Evolutionary conservation across 2,113 vertebrate genomes (phyloP).

Genomic region (Apistogramma diplotaenia): DNA sequence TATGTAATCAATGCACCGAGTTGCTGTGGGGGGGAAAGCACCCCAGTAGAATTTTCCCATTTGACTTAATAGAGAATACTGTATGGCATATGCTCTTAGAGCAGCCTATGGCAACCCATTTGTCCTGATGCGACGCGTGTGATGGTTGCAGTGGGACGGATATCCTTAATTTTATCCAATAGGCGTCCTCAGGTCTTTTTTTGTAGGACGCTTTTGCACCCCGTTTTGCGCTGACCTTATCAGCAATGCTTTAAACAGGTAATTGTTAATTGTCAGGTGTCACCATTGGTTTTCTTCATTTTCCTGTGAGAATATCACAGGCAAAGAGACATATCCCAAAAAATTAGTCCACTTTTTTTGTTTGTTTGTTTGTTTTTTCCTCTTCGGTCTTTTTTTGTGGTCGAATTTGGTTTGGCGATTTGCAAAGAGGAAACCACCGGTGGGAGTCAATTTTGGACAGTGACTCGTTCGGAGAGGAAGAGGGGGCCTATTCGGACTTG

Average conservation of each 20-base stretch:
- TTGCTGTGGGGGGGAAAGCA: constrained; percentile 6
- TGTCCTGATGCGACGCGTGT: constrained; percentile 58
- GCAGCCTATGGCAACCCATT: constrained; percentile 47
- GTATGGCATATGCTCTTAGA: constrained; percentile 38
- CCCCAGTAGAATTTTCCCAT: constrained; percentile 7
- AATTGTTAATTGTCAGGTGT: neutral
- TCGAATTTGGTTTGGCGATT: constrained; percentile 1
- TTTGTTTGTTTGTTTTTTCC: neutral
- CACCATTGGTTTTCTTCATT: neutral
- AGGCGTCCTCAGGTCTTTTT: constrained; percentile 26
- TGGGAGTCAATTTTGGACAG: constrained; percentile 42
- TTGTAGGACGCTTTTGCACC: constrained; percentile 16
- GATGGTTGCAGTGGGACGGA: constrained; percentile 64
- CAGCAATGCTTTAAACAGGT: constrained; percentile 33
- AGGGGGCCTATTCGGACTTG: constrained; percentile 54
- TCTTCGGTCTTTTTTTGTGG: no score
- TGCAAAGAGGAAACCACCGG: constrained; percentile 22
- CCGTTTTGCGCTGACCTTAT: constrained; percentile 36
- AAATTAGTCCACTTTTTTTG: neutral
- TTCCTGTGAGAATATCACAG: neutral
- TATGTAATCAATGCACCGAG: constrained; percentile 55
- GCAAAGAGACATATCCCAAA: neutral
- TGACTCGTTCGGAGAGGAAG: constrained; percentile 16
- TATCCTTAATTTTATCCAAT: constrained; percentile 55
- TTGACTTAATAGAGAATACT: constrained; percentile 21